Evolutionary conservation across 2,113 vertebrate species (phyloP).

Genomic region (Chloropsis hardwickii): DNA sequence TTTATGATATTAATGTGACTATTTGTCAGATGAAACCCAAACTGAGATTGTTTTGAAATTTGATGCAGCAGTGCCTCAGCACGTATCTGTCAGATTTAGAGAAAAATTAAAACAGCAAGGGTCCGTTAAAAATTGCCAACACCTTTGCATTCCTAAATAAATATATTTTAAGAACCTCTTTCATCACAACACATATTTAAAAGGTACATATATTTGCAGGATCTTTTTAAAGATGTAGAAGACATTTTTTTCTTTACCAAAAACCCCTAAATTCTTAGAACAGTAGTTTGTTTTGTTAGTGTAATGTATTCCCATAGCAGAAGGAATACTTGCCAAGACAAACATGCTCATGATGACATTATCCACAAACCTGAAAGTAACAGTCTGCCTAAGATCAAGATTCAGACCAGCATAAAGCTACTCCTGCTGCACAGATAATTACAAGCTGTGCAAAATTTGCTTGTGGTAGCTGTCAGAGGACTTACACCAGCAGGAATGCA

Average conservation of each 20-base stretch:
- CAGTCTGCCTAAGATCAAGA: not conserved
- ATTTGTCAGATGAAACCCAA: not conserved
- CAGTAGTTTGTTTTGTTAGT: not conserved
- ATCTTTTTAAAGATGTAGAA: not conserved
- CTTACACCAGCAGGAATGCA: not conserved
- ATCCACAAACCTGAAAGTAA: not conserved
- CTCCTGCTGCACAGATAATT: not conserved
- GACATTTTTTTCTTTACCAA: not conserved
- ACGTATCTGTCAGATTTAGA: not conserved
- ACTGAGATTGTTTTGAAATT: not conserved
- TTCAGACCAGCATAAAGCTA: not conserved
- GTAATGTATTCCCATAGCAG: not conserved
- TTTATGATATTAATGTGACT: not conserved
- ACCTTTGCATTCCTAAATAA: not conserved
- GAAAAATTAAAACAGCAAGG: not conserved
- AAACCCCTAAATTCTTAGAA: not conserved
- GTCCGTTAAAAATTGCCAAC: not conserved
- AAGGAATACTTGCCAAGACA: not conserved
- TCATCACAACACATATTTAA: not conserved
- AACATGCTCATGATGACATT: not conserved
- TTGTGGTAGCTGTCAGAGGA: not conserved
- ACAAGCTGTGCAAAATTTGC: not conserved
- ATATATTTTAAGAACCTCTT: not conserved
- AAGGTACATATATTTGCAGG: not conserved
- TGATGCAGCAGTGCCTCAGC: not conserved